Percentiles rank a stretch among this genome's conserved stretches.
Evolutionary conservation across 2,888 invertebrate species (phyloP).

Genomic region (Dicranocentrus wangi): DNA sequence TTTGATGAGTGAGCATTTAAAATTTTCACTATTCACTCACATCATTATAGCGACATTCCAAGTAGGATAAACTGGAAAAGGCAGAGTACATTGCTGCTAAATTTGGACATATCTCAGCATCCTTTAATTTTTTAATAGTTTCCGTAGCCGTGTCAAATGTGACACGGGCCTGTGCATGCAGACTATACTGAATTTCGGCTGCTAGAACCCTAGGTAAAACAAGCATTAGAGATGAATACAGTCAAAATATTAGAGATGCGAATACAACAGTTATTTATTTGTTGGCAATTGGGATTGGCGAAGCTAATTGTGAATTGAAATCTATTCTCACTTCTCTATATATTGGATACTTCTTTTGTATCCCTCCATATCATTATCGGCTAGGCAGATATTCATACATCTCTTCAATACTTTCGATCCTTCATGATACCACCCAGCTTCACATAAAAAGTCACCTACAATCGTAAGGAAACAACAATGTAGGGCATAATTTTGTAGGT

Average conservation of each 20-base stretch:
- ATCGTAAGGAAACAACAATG: not conserved
- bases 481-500: not conserved
- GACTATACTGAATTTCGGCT: conserved; percentile 87
- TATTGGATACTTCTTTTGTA: conserved; percentile 86
- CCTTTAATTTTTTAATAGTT: conserved; percentile 77
- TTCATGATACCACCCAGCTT: conserved; percentile 90
- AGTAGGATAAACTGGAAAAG: conserved; percentile 87
- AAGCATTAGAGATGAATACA: too few relatives aligned
- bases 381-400: conserved; percentile 81
- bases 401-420: conserved; percentile 83
- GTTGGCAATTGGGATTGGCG: too few relatives aligned
- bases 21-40: conserved; percentile 76
- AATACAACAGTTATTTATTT: too few relatives aligned
- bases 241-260: too few relatives aligned
- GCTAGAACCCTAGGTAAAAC: conserved; percentile 82
- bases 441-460: conserved; percentile 82
- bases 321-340: conserved; percentile 83
- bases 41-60: conserved; percentile 88
- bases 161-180: conserved; percentile 84
- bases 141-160: conserved; percentile 80
- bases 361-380: conserved; percentile 75
- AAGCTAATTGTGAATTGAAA: too few relatives aligned
- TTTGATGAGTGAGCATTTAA: not conserved
- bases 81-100: conserved; percentile 86
- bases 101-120: conserved; percentile 76